A percentile compares a stretch with the other conserved stretches of the same genome.
Conservation (phyloP, 2,113 vertebrate species). For the Bubalus kerabau region DNA sequence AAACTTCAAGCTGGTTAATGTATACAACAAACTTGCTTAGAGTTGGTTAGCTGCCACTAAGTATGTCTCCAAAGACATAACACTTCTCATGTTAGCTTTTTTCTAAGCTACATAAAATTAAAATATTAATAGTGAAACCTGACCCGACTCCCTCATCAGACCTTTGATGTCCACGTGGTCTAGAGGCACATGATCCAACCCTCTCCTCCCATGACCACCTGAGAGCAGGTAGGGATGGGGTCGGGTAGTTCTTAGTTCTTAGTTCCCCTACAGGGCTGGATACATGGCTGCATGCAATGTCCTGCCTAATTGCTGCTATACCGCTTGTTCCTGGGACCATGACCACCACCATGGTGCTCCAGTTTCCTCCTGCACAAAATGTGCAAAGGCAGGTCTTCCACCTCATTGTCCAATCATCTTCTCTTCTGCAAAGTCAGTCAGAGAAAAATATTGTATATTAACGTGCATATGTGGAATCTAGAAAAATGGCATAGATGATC, state of each 20-base stretch:
- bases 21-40: not conserved
- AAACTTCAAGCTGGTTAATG: not conserved
- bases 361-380: not conserved
- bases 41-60: not conserved
- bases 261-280: not conserved
- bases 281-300: too few relatives aligned
- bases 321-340: not conserved
- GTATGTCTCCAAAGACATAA: not conserved
- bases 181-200: rapidly evolving
- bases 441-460: not conserved
- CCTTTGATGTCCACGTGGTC: rapidly evolving
- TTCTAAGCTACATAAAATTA: not conserved
- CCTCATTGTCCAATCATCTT: not conserved
- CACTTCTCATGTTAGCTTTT: not conserved
- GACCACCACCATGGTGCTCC: rapidly evolving
- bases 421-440: not conserved
- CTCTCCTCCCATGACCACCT: rapidly evolving
- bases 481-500: not conserved
- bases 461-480: not conserved
- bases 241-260: not conserved
- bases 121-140: not conserved
- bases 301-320: not conserved
- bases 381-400: not conserved
- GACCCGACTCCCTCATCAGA: not conserved
- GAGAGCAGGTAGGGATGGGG: rapidly evolving